phyloP scores from a whole-genome alignment of 2,113 vertebrate species.

The Triplophysa tibetana region DNA sequence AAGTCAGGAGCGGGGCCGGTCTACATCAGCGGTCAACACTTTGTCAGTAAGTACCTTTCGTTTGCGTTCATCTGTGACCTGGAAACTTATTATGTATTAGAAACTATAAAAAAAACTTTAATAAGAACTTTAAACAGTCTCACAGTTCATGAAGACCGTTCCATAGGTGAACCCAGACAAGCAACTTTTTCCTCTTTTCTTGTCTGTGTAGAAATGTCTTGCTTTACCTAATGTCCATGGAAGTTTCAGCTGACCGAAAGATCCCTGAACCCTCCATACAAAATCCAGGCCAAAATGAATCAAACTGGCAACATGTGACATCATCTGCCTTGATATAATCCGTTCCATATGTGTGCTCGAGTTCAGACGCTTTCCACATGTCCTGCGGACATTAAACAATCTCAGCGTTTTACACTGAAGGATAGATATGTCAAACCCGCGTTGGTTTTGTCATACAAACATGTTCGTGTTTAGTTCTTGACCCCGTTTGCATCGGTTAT shows the following conservation, averaged over 20 bases:
- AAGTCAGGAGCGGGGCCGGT: constrained; percentile 77
- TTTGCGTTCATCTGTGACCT: not conserved
- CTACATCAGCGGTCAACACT: constrained; percentile 80
- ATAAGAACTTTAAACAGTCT: not conserved
- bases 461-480: not conserved
- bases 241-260: not conserved
- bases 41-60: constrained; percentile 73
- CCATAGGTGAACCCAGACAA: no score
- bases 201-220: not conserved
- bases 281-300: constrained; percentile 11
- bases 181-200: not conserved
- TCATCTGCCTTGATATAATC: constrained; percentile 3
- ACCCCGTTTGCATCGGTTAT: no score
- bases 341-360: constrained; percentile 25
- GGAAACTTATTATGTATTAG: not conserved
- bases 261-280: not conserved
- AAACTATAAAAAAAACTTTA: no score
- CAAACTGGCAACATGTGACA: not conserved
- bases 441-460: constrained; percentile 4
- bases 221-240: constrained; percentile 4
- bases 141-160: not conserved
- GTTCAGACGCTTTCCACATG: constrained; percentile 17
- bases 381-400: constrained; percentile 5
- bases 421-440: not conserved
- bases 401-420: not conserved